Evolutionary conservation across 1,140 invertebrate species (phyloP), one percentile per base, ranked within the genome.

Genomic region (Psilanteris sp.): DNA sequence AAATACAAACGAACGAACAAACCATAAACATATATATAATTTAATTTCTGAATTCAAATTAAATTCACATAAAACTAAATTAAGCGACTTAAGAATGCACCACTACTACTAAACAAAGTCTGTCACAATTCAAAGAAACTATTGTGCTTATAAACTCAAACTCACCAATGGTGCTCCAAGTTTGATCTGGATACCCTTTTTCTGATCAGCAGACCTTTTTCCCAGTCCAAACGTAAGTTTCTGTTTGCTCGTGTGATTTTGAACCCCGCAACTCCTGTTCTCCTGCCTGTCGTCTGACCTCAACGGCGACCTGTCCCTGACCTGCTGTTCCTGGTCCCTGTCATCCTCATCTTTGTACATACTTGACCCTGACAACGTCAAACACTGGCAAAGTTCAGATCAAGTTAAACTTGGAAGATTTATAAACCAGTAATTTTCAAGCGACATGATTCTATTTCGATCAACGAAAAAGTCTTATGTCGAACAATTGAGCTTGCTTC

Each of bases 321-420:
- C 77, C 37, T 34, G n/a, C n/a, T n/a, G 57, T 3, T 76, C 70
- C 48, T 77, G 27, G 16, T 74, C 64, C 14, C 59, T 79, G 55
- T 84, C 83, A 27, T 87, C 87, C 86, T 87, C 86, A 75, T 79
- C 83, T 88, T 79, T 88, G 85, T 88, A 89, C 71, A 83, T 71
- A 87, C 81, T 88, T 88, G 83, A 88, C 87, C 87, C 87, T 89
- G 87, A 88, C 84, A 90, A 90, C 87, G 88, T 89, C 88, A 89
- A 89, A 89, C 88, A 90, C 89, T 90, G 89, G 88, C 89, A 89
- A 90, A 90, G 89, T 89, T 90, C 87, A 90, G 88, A 89, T 89
- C 83, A 88, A 88, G 87, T 90, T 89, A 89, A 89, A 89, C 83
- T 80, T 83, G 70, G 77, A 81, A 84, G 78, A 82, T 57, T 84